phyloP scores from a whole-genome alignment of 2,113 vertebrate genomes.

The Perognathus longimembris region DNA sequence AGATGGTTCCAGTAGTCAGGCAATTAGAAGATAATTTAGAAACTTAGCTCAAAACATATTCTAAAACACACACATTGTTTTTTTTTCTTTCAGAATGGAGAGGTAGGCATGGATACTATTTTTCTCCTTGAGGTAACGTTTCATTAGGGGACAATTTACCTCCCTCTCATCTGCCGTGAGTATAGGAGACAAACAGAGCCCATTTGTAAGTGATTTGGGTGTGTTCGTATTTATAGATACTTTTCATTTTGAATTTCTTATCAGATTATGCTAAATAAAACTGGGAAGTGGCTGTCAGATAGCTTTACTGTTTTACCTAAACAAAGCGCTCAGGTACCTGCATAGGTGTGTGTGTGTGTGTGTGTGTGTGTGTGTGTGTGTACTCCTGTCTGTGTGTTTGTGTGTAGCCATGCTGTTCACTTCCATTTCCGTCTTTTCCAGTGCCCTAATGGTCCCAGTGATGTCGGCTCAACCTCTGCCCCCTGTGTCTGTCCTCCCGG shows the following conservation, averaged over 20 bases:
- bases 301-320: background rate
- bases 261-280: background rate
- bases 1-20: no score
- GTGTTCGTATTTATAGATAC: background rate
- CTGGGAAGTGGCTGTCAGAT: background rate
- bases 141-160: slow-evolving; percentile 66
- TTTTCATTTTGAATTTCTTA: slow-evolving; percentile 28
- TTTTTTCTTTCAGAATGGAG: slow-evolving; percentile 92
- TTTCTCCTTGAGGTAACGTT: slow-evolving; percentile 84
- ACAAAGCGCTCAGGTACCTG: background rate
- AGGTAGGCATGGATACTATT: slow-evolving; percentile 88
- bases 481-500: slow-evolving; percentile 95
- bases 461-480: slow-evolving; percentile 89
- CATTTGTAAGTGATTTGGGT: slow-evolving; percentile 18
- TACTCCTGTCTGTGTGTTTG: background rate
- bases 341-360: background rate
- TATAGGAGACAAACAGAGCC: slow-evolving; percentile 40
- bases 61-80: slow-evolving; percentile 63
- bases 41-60: slow-evolving; percentile 18
- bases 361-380: background rate
- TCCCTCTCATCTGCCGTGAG: slow-evolving; percentile 69
- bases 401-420: slow-evolving; percentile 27
- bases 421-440: slow-evolving; percentile 81
- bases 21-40: background rate
- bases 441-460: slow-evolving; percentile 93